These are phyloP conservation scores for Chrysina gloriosa DNA, from an alignment of 2,888 invertebrate genomes.

Conservation along the genomic window DNA sequence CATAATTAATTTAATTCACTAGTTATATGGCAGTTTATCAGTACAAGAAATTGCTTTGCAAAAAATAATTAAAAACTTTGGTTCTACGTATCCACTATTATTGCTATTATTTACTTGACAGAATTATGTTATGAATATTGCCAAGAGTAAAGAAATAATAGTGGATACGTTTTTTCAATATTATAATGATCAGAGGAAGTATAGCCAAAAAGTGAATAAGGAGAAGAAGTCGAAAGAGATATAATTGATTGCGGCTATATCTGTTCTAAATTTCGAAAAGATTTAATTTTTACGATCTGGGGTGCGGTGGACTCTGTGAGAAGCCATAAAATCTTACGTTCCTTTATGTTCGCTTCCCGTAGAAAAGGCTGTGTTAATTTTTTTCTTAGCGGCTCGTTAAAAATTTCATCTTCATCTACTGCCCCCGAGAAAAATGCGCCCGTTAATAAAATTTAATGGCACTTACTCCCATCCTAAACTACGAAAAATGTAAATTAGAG, in stretches of 20 bases:
- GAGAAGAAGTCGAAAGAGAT: slow-evolving; percentile 13
- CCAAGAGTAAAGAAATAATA: too few relatives aligned
- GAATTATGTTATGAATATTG: too few relatives aligned
- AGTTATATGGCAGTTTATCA: too few relatives aligned
- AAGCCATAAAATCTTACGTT: slow-evolving; percentile 49
- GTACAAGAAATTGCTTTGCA: too few relatives aligned
- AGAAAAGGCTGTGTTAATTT: slow-evolving; percentile 52
- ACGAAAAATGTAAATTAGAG: slow-evolving; percentile 64
- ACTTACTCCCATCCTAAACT: slow-evolving; percentile 59
- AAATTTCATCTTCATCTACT: slow-evolving; percentile 56
- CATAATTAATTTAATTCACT: too few relatives aligned
- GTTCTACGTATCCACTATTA: too few relatives aligned
- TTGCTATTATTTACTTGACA: too few relatives aligned
- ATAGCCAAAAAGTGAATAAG: not conserved
- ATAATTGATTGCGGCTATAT: slow-evolving; percentile 31
- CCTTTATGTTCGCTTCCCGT: slow-evolving; percentile 47
- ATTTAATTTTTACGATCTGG: slow-evolving; percentile 41
- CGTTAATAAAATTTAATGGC: slow-evolving; percentile 63
- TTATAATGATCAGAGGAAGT: too few relatives aligned
- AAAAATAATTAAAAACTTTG: too few relatives aligned
- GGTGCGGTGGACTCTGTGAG: slow-evolving; percentile 32
- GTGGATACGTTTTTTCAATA: too few relatives aligned
- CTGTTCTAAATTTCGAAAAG: slow-evolving; percentile 34
- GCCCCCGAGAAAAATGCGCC: slow-evolving; percentile 52
- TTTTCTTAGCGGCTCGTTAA: slow-evolving; percentile 50